phyloP scores from a whole-genome alignment of 2,888 invertebrate species.

The Unio pictorum region DNA sequence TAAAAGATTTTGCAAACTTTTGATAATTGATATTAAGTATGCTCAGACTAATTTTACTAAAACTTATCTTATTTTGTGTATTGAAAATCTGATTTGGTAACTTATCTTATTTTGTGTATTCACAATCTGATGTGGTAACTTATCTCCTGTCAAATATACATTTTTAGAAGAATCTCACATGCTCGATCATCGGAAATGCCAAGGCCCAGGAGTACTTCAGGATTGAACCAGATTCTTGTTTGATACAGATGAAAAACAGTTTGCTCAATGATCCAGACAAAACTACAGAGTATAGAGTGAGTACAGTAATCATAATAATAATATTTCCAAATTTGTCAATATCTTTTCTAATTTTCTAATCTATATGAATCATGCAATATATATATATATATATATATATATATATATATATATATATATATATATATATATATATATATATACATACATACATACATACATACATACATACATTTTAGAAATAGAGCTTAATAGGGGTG shows the following conservation, averaged over 20 bases:
- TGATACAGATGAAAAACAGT: slow-evolving; percentile 48
- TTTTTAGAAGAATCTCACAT: slow-evolving; percentile 37
- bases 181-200: slow-evolving; percentile 43
- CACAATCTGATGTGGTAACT: background rate
- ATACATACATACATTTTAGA: too few relatives aligned
- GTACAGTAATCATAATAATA: slow-evolving; percentile 6
- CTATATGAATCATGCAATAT: background rate
- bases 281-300: slow-evolving; percentile 48
- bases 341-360: background rate
- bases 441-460: too few relatives aligned
- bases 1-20: too few relatives aligned
- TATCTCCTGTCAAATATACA: background rate
- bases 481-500: background rate
- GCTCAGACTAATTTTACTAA: too few relatives aligned
- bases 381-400: too few relatives aligned
- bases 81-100: background rate
- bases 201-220: slow-evolving; percentile 55
- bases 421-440: too few relatives aligned
- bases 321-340: too few relatives aligned
- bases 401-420: background rate
- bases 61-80: background rate
- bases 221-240: slow-evolving; percentile 50
- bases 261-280: slow-evolving; percentile 45
- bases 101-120: background rate
- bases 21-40: too few relatives aligned